A percentile compares a stretch with the other conserved stretches of the same genome.
These are phyloP conservation scores for Characodon lateralis DNA, from an alignment of 2,797 vertebrate genomes.

Conservation along the genomic window DNA sequence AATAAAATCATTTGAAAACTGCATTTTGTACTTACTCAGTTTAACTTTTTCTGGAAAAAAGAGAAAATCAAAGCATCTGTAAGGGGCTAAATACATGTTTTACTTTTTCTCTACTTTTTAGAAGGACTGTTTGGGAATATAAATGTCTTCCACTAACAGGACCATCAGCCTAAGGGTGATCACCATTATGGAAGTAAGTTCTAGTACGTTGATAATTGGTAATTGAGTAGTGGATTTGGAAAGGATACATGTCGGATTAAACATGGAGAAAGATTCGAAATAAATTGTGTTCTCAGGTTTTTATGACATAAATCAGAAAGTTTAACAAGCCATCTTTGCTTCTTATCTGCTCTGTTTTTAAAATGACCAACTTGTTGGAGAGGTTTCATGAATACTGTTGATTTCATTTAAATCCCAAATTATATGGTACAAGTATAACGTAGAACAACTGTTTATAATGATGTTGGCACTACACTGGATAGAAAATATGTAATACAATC, in stretches of 20 bases:
- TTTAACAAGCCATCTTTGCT: neutral
- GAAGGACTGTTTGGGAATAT: no score
- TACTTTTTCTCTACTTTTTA: neutral
- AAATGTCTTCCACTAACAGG: neutral
- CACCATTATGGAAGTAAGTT: neutral
- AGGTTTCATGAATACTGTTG: neutral
- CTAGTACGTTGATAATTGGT: neutral
- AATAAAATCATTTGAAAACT: neutral
- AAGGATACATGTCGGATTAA: neutral
- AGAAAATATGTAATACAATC: no score
- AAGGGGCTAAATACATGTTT: neutral
- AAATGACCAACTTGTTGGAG: neutral
- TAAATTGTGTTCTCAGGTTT: neutral
- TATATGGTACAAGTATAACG: neutral
- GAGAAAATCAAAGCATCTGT: neutral
- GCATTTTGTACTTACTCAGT: neutral
- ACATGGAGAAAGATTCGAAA: neutral
- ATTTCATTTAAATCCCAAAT: neutral
- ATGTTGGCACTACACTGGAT: neutral
- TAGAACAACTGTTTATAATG: neutral
- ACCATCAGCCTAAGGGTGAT: neutral
- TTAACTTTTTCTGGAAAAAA: neutral
- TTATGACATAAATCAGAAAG: neutral
- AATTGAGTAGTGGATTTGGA: neutral
- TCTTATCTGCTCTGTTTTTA: neutral